Evolutionary conservation across 1,140 invertebrate species (phyloP), one percentile per base, ranked within the genome.

Genomic region (Nixonia krombeini): DNA sequence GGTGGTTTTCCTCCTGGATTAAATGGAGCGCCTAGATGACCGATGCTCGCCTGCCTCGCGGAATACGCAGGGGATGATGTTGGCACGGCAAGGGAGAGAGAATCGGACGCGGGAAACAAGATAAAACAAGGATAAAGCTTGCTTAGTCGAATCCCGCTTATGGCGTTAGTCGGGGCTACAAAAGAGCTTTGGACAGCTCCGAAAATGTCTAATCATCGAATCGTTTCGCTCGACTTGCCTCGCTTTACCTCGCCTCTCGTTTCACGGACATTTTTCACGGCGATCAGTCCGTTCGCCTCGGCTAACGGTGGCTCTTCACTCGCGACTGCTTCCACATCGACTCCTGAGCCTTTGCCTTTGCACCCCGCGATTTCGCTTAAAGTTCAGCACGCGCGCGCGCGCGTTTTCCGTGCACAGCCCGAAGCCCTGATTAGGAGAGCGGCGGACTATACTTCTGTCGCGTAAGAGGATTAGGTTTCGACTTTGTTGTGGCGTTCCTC

Each of bases 11-110:
- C 76, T 74, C 40, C 70, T 75, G 81, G 81, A 83, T 83, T 83
- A 83, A 82, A 83, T 83, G 79, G 80, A 83, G 78, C 81, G 81
- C 78, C 78, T 82, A 80, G 81, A 83, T 83, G 81, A 83, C 81
- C 81, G 81, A 83, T 83, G 80, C 80, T 75, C 70, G 73, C 64
- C 64, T 51, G 50, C 61, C 57, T 33, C 50, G 59, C 46, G 50
- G 41, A 69, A 72, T 66, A n/a, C n/a, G n/a, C n/a, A 41, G 62
- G 66, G 58, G 31, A 49, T 42, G 52, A 52, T 47, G 53, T 29
- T 31, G 44, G 46, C 17, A 61, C 52, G 42, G 16, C 37, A 52
- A 44, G 57, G 57, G 17, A 26, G 59, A 61, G 67, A 67, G 70
- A 64, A 68, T 72, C 64, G 47, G 64, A 67, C 59, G 70, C 50